A percentile compares a stretch with the other conserved stretches of the same genome.
These are phyloP conservation scores for Anolis apletophallus DNA, from an alignment of 2,797 vertebrate species.

Conservation along the genomic window DNA sequence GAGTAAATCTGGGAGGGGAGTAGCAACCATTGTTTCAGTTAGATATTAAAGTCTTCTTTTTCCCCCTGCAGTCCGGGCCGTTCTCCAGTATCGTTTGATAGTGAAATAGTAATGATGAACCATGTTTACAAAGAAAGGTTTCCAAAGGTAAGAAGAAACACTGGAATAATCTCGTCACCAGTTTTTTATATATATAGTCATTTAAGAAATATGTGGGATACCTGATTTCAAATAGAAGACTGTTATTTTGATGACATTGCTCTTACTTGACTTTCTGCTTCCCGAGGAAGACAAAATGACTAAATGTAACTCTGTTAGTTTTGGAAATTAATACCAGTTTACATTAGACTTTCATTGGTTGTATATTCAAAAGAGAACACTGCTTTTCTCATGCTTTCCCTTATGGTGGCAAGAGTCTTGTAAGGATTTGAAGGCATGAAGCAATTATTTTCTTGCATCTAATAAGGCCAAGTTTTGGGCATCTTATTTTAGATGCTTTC, in stretches of 20 bases:
- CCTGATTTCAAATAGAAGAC: not conserved
- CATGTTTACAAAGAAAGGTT: slow-evolving; percentile 99
- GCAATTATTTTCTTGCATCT: not conserved
- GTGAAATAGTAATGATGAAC: slow-evolving; percentile 99
- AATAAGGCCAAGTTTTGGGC: not conserved
- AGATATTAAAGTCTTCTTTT: slow-evolving; percentile 35
- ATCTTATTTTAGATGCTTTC: not conserved
- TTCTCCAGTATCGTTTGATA: slow-evolving; percentile 94
- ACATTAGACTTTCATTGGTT: slow-evolving; percentile 15
- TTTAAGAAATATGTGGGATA: slow-evolving; percentile 10
- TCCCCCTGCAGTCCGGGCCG: slow-evolving; percentile 89
- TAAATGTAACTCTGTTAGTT: not conserved
- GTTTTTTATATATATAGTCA: slow-evolving; percentile 14
- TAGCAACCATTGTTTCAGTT: not conserved
- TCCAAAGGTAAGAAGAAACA: slow-evolving; percentile 88
- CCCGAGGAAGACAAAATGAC: slow-evolving; percentile 4
- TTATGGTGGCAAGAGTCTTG: too few relatives aligned
- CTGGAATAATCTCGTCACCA: slow-evolving; percentile 26
- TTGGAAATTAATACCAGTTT: not conserved
- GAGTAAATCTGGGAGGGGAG: not conserved
- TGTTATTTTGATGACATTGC: not conserved
- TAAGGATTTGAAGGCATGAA: not conserved
- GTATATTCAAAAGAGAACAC: not conserved
- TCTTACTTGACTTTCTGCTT: not conserved
- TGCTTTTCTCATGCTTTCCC: not conserved